phyloP scores from a whole-genome alignment of 2,888 invertebrate species.

The Lasioglossum pauxillum region DNA sequence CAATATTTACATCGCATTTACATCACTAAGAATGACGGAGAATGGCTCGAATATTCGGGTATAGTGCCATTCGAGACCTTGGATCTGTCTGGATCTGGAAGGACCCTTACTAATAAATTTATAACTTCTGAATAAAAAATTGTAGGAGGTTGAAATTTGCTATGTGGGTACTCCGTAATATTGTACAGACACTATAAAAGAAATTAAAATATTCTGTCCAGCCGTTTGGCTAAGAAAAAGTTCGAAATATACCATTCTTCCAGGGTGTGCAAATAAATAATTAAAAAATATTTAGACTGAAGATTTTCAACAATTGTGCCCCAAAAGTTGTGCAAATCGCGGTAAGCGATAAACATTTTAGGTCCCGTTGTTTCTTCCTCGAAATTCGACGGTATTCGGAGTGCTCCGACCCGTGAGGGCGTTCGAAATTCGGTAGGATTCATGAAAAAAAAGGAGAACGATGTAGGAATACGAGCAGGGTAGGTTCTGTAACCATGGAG shows the following conservation, averaged over 20 bases:
- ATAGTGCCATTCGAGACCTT: background rate
- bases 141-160: background rate
- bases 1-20: slow-evolving; percentile 1
- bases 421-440: background rate
- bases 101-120: background rate
- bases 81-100: background rate
- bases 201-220: background rate
- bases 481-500: slow-evolving; percentile 47
- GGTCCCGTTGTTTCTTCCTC: background rate
- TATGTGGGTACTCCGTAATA: background rate
- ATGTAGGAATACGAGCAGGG: background rate
- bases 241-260: background rate
- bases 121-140: background rate
- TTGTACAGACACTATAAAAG: background rate
- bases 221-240: background rate
- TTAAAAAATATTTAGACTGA: background rate
- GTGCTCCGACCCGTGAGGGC: background rate
- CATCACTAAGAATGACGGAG: background rate
- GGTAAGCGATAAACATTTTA: background rate
- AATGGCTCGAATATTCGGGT: background rate
- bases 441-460: background rate
- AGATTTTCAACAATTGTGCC: background rate
- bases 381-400: background rate
- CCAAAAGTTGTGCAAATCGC: background rate
- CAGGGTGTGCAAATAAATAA: background rate